Conservation (phyloP, 2,113 vertebrate species). For the Misgurnus anguillicaudatus region DNA sequence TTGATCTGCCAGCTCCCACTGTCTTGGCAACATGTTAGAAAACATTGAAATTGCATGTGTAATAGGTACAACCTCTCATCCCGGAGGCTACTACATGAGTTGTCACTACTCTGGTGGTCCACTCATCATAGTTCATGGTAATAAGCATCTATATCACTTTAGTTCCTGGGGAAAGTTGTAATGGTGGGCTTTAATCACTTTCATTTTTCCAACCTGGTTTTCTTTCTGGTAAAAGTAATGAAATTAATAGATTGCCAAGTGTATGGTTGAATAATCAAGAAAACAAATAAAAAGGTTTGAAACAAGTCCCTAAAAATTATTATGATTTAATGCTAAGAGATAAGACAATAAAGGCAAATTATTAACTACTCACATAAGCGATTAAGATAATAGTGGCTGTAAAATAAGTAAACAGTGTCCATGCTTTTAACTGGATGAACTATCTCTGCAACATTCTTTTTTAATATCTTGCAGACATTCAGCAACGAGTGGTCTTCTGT, state of each 20-base stretch:
- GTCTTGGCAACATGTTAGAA: conserved; percentile 99
- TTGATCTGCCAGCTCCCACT: conserved; percentile 90
- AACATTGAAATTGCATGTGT: conserved; percentile 98
- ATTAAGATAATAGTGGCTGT: conserved; percentile 23
- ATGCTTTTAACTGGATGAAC: conserved; percentile 21
- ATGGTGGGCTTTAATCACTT: conserved; percentile 58
- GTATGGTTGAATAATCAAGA: conserved; percentile 57
- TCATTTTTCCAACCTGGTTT: conserved; percentile 68
- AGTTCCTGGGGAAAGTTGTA: conserved; percentile 75
- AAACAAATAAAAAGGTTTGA: conserved; percentile 44
- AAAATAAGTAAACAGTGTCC: conserved; percentile 44
- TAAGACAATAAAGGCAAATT: neutral
- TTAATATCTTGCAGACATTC: conserved; percentile 54
- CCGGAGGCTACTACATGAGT: conserved; percentile 87
- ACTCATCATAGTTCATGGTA: conserved; percentile 84
- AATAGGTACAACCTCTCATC: conserved; percentile 98
- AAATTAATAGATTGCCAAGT: conserved; percentile 60
- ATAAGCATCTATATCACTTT: conserved; percentile 83
- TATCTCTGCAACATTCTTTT: conserved; percentile 45
- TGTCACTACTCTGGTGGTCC: conserved; percentile 97
- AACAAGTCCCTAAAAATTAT: neutral
- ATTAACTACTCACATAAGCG: conserved; percentile 12
- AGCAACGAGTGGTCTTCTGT: conserved; percentile 47
- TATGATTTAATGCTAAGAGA: conserved; percentile 43
- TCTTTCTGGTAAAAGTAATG: conserved; percentile 56